Percentiles rank a stretch among this genome's conserved stretches.
phyloP scores from a whole-genome alignment of 2,797 vertebrate genomes.

The Rousettus madagascariensis region DNA sequence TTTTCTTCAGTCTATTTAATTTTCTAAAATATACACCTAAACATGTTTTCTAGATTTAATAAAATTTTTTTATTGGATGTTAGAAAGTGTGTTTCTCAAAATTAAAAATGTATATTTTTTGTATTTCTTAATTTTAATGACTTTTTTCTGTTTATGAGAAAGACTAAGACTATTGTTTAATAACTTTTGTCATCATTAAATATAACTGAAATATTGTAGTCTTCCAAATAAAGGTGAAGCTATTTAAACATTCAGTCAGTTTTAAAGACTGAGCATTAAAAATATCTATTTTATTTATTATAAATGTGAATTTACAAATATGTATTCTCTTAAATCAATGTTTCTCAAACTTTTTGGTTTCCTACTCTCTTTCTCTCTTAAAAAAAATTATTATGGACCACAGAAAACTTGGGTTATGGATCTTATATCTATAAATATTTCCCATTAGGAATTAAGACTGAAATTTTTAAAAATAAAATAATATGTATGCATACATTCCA shows the following conservation, averaged over 20 bases:
- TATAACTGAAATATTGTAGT: neutral
- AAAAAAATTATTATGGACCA: neutral
- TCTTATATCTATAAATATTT: neutral
- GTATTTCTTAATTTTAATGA: neutral
- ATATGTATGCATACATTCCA: neutral
- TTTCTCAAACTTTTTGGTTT: neutral
- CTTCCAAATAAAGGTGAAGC: neutral
- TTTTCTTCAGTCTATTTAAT: slow-evolving; percentile 1
- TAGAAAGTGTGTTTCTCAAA: neutral
- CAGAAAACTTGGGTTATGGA: neutral
- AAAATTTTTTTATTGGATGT: neutral
- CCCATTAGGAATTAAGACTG: neutral
- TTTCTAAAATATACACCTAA: slow-evolving; percentile 17
- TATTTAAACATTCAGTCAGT: neutral
- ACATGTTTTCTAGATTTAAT: neutral
- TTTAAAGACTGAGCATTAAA: neutral
- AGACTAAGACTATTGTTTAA: neutral
- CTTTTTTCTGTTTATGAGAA: neutral
- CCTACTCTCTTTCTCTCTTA: neutral
- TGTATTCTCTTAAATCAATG: neutral
- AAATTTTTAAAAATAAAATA: neutral
- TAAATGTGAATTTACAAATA: neutral
- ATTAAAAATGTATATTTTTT: neutral
- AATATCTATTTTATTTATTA: neutral
- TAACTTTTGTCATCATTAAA: neutral